Base-by-base conservation (phyloP, 2,888 invertebrate genomes). In the Erynnis tages region DNA sequence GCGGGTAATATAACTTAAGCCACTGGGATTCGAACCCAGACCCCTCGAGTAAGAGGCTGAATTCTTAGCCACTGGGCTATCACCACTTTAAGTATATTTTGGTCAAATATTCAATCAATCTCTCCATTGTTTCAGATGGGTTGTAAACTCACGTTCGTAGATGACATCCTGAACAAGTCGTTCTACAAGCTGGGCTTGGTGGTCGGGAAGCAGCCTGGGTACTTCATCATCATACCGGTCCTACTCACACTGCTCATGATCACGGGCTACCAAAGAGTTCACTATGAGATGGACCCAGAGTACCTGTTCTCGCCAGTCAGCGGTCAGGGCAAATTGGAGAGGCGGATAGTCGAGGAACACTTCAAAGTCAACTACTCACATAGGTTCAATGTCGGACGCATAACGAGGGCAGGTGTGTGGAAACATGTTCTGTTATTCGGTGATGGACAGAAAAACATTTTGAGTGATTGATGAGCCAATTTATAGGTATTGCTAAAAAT, bases 251-350 rank as follows among this genome's bases (percentile, higher is more conserved):
- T 94, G 52, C 91, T 97, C 46, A 95, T 96, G 80, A 92, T 95
- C 79, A 97, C 97, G 16, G 97, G 97, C 45, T 96, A 95, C 82
- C 97, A 97, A 83, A 91, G 93, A 76, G 91, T 97, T 54, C 90
- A 94, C 75, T 97, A 96, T 84, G 96, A 97, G 87, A 97, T 97
- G 86, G 97, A 97, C 80, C 97, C 97, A 0, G 97, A 97, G 78
- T 97, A 97, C 82, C 91, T 97, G 11, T 97, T 97, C 88, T 96
- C 96, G 27, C 97, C 97, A 0, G 91, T 96, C 59, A 94, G 95
- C 67, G 97, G 97, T 0, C 94, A 94, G 63, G 96, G 96, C 8
- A 96, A 96, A 81, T 77, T 90, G 37, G 97, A 97, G 74, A 91
- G 97, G 62, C 92, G 93, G 17, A 92, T 96, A 45, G 95, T 96